Conservation (phyloP, 37 sponge, comb jelly and placozoan genomes). For the Halisarca cf. caerulea region DNA sequence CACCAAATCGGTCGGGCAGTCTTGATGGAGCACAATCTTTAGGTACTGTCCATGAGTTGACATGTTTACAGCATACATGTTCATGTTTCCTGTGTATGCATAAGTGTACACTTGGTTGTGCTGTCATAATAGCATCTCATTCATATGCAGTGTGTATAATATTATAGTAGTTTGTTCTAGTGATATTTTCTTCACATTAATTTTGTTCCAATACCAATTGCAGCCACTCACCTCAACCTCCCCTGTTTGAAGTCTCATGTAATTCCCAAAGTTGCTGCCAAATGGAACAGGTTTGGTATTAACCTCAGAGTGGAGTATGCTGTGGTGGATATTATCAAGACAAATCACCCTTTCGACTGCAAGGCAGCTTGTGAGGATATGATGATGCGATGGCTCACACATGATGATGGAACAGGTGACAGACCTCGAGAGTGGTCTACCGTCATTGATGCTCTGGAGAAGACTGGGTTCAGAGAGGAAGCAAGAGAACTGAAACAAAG, state of each 20-base stretch:
- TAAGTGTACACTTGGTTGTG: too few species aligned
- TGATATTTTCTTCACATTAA: too few species aligned
- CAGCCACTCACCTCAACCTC: too few species aligned
- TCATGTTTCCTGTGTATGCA: too few species aligned
- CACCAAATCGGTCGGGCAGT: too few species aligned
- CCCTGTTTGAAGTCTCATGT: too few species aligned
- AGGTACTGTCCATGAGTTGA: neutral
- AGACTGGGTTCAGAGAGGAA: neutral
- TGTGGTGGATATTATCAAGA: neutral
- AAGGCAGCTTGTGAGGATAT: neutral
- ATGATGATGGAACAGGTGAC: neutral
- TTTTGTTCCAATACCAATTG: too few species aligned
- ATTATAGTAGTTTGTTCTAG: too few species aligned
- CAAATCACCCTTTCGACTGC: neutral
- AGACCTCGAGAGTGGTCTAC: neutral
- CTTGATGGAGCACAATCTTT: too few species aligned
- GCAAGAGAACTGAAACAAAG: neutral
- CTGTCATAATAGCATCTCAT: too few species aligned
- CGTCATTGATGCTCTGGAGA: neutral
- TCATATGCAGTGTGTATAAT: too few species aligned
- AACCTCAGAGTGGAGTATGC: neutral
- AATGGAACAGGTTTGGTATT: neutral
- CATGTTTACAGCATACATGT: neutral
- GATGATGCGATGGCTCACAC: neutral
- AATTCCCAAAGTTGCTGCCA: neutral